These are phyloP conservation scores for Lasaia peninsularis DNA, from an alignment of 1,140 invertebrate genomes.

Conservation along the genomic window DNA sequence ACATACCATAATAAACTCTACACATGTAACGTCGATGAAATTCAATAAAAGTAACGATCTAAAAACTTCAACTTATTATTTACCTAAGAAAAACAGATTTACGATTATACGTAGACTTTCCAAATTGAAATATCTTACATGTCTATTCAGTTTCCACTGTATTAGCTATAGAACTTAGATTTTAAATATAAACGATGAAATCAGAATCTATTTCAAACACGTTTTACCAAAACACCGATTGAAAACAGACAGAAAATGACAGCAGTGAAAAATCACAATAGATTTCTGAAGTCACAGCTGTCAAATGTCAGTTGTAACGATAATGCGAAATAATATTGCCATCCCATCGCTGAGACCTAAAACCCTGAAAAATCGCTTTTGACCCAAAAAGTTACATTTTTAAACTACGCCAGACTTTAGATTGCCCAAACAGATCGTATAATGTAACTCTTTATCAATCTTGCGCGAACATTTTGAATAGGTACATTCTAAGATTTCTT, in stretches of 20 bases:
- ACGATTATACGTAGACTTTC: background rate
- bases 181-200: constrained; percentile 8
- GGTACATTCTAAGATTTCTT: too few relatives aligned
- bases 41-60: constrained; percentile 13
- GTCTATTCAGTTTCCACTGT: background rate
- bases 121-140: background rate
- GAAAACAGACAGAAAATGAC: background rate
- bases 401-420: too few relatives aligned
- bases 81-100: background rate
- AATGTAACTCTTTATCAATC: too few relatives aligned
- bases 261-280: background rate
- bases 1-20: constrained; percentile 30
- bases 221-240: background rate
- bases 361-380: too few relatives aligned
- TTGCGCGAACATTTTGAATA: too few relatives aligned
- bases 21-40: constrained; percentile 19
- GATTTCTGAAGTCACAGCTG: too few relatives aligned
- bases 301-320: too few relatives aligned
- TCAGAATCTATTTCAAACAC: constrained; percentile 7
- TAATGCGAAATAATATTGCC: too few relatives aligned
- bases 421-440: too few relatives aligned
- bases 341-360: too few relatives aligned
- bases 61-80: background rate
- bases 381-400: too few relatives aligned
- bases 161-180: background rate